Percentiles rank a stretch among this genome's conserved stretches.
Conservation (phyloP, 2,888 invertebrate species). For the Agrotis clavis region DNA sequence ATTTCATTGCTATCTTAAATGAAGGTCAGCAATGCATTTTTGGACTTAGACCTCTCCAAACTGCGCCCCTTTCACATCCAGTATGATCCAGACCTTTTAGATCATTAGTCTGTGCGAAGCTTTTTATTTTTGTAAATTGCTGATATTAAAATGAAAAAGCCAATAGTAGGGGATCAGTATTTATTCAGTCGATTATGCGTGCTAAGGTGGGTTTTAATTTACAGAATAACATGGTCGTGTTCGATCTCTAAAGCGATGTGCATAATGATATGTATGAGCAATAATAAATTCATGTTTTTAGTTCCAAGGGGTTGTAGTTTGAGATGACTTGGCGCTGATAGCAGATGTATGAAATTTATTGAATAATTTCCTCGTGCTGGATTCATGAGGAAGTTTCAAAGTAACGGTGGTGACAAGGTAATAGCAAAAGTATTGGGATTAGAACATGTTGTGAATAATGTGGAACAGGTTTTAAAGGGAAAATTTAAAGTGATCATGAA, state of each 20-base stretch:
- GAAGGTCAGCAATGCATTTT: background rate
- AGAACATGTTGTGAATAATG: background rate
- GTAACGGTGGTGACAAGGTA: background rate
- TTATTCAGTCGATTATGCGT: conserved; percentile 83
- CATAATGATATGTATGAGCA: conserved; percentile 52
- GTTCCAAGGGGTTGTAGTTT: conserved; percentile 42
- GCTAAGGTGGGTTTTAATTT: conserved; percentile 83
- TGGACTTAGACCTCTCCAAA: background rate
- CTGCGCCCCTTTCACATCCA: background rate
- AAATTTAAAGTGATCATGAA: background rate
- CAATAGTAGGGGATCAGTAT: conserved; percentile 69
- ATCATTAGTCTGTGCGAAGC: background rate
- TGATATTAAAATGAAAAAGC: conserved; percentile 43
- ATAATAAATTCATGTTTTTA: conserved; percentile 53
- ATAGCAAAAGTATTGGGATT: conserved; percentile 12
- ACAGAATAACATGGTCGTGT: conserved; percentile 77
- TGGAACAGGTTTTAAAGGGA: background rate
- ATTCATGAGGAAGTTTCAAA: conserved; percentile 35
- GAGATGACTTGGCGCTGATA: conserved; percentile 40
- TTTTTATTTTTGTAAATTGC: background rate
- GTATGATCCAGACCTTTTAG: background rate
- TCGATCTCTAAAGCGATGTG: conserved; percentile 58
- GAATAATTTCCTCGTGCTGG: conserved; percentile 31
- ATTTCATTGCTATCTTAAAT: too few species aligned
- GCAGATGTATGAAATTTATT: conserved; percentile 36